Base-by-base conservation (phyloP, 2,113 vertebrate genomes). In the Tympanuchus pallidicinctus region DNA sequence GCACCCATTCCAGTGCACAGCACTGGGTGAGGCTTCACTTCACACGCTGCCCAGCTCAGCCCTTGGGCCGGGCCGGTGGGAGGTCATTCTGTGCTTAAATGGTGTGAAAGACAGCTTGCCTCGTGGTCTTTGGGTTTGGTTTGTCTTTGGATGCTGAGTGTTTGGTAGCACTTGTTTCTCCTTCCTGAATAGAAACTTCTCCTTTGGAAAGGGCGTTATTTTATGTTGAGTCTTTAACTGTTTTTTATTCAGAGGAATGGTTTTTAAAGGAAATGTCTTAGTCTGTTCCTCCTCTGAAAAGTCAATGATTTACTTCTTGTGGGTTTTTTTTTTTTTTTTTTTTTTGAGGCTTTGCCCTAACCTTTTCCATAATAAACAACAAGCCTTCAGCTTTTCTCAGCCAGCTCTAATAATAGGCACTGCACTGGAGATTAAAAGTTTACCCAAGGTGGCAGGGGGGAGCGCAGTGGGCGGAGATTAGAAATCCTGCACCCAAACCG, bases 321-420 rank as follows among this genome's bases (percentile, higher is more conserved):
- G 38, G 9, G 38, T 38, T 88, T 47, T 54, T 24, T 50, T 50
- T 50, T 24, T 24, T 22, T 22, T 50, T 50, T 24, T 50, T 24
- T 22, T 32, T 18, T 50, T 25, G 81, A 36, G 10, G 28, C 18
- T 67, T 48, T 47, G 13, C 43, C 42, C 12, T 56, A 78, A 61
- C 61, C 34, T 82, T 86, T 92, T 80, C 48, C 8, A 2, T 63
- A 63, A 74, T 56, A 77, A 92, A 82, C 71, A 87, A 43, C 8
- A 10, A 60, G 76, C 65, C 84, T 85, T 76, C 30, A 40, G 1
- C 2, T 6, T 3, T 66, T 94, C 57, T 65, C 74, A 73, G 43
- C 60, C 30, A 34, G 81, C 47, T 87, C 71, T 94, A 96, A 94
- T 93, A 94, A 96, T 94, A 96, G 81, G 47, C 38, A 34, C 56